phyloP scores from a whole-genome alignment of 2,888 invertebrate species.

The Hymenopus coronatus region DNA sequence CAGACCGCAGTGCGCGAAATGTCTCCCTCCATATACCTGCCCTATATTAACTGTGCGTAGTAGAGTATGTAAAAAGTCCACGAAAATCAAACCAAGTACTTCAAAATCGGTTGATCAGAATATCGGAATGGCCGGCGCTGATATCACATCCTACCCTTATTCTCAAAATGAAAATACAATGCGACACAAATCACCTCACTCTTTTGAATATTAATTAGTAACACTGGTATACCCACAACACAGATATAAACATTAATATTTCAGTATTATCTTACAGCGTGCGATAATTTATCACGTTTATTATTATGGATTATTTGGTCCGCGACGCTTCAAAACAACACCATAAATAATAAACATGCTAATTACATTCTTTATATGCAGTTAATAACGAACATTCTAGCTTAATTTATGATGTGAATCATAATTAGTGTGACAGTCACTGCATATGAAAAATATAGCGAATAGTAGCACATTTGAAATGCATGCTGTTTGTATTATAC shows the following conservation, averaged over 20 bases:
- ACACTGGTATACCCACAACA: not conserved
- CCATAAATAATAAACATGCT: not conserved
- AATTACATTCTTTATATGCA: not conserved
- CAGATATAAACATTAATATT: not conserved
- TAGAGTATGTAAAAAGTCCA: no score
- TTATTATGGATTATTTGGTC: not conserved
- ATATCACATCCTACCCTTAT: no score
- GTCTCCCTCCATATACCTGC: no score
- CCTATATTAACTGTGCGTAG: no score
- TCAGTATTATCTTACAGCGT: not conserved
- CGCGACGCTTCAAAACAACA: not conserved
- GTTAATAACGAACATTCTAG: not conserved
- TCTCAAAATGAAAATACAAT: no score
- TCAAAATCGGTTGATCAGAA: no score
- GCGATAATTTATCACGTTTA: not conserved
- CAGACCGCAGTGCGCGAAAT: no score
- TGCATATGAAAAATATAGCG: not conserved
- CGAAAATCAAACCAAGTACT: no score
- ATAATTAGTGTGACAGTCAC: not conserved
- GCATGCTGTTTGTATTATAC: no score
- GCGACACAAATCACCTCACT: no score
- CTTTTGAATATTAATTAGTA: no score
- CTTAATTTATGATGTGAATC: not conserved
- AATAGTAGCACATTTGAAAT: not conserved
- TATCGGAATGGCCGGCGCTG: no score